Evolutionary conservation across 1,140 invertebrate genomes (phyloP), one percentile per base, ranked within the genome.

Genomic region (Trichomalopsis sarcophagae): DNA sequence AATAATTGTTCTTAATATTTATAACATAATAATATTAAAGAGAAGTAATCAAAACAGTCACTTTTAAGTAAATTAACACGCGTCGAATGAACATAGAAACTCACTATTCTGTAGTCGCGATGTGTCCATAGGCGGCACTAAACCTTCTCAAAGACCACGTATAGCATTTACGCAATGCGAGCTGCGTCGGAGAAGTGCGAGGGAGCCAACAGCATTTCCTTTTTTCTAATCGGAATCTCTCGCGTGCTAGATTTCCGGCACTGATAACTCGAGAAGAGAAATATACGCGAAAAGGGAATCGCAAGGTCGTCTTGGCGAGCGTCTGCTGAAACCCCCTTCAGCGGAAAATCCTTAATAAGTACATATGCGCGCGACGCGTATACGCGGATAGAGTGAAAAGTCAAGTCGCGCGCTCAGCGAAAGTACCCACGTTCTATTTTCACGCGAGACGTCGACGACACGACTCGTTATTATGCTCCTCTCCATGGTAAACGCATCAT

Each of bases 391-490:
- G 13, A 85, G 69, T 68, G 81, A 82, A 86, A 86, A 86, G 69
- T 77, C 50, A 36, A 62, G 55, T 62, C 55, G 17, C 17, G 71
- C 75, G 84, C 84, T 81, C 68, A 86, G 85, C 84, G 84, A 89
- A 90, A 88, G 86, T 90, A 89, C 89, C 89, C 90, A 90, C 90
- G 90, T 91, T 88, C 90, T 81, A 88, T 87, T 89, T 89, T 89
- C 80, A 84, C 87, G 87, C 87, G 89, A 80, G 83, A 89, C 50
- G 33, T 36, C 4, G 21, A 84, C 73, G 47, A 68, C 62, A 6
- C 33, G 73, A 88, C 69, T 74, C 36, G 87, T 89, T 83, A 90
- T 91, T 91, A 89, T 90, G 86, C 81, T 88, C 68, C 77, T 85
- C 77, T 85, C 82, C 82, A 87, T 88, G 86, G 87, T 82, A 86